A percentile compares a stretch with the other conserved stretches of the same genome.
phyloP scores from a whole-genome alignment of 2,113 vertebrate genomes.

The Dipodomys spectabilis region DNA sequence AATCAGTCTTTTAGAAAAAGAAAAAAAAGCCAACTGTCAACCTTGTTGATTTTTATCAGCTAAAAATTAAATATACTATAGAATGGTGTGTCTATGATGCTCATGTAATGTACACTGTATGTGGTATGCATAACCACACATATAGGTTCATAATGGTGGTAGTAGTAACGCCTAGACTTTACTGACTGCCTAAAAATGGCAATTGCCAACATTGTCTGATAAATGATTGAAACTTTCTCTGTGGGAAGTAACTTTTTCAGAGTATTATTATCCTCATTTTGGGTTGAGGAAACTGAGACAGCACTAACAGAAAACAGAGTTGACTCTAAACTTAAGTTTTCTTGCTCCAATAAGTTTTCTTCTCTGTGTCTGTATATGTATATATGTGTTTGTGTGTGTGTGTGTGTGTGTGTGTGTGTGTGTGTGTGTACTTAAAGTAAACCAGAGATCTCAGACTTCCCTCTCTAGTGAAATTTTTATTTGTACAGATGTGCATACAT shows the following conservation, averaged over 20 bases:
- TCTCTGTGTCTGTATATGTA: not conserved
- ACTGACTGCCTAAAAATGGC: not conserved
- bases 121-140: not conserved
- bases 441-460: slow-evolving; percentile 40
- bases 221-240: not conserved
- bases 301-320: slow-evolving; percentile 6
- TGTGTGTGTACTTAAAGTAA: slow-evolving; percentile 41
- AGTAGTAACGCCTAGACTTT: not conserved
- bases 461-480: slow-evolving; percentile 61
- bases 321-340: not conserved
- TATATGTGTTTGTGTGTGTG: not conserved
- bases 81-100: not conserved
- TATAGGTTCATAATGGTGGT: not conserved
- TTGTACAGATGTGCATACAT: slow-evolving; percentile 67
- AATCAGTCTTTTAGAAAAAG: not conserved
- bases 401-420: not conserved
- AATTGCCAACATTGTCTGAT: not conserved
- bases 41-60: not conserved
- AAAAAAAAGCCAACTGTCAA: not conserved
- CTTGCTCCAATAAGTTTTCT: slow-evolving; percentile 8
- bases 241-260: not conserved
- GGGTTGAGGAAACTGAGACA: not conserved
- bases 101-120: too few species aligned
- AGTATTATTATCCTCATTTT: slow-evolving; percentile 15
- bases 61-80: not conserved